Evolutionary conservation across 2,888 invertebrate species (phyloP).

Genomic region (Lasius platythorax): DNA sequence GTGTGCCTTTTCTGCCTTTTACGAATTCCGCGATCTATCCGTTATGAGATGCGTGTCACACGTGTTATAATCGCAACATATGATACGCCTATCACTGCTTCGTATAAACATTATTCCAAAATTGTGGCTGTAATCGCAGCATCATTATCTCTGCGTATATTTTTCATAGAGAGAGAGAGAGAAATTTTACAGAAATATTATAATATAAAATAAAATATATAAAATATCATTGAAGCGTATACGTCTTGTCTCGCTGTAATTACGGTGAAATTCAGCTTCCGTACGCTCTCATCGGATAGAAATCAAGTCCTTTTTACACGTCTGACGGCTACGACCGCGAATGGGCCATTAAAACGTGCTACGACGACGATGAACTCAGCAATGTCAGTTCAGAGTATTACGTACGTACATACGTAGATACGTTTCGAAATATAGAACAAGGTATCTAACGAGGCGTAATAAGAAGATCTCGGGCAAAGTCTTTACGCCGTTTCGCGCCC

Average conservation of each 20-base stretch:
- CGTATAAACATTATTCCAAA: not conserved
- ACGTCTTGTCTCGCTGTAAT: slow-evolving; percentile 18
- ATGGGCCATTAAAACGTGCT: slow-evolving; percentile 80
- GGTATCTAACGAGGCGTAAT: slow-evolving; percentile 79
- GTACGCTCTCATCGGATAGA: slow-evolving; percentile 52
- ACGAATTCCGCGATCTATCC: slow-evolving; percentile 69
- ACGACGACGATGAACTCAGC: slow-evolving; percentile 76
- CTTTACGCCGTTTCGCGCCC: slow-evolving; percentile 75
- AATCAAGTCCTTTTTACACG: slow-evolving; percentile 74
- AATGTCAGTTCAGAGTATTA: slow-evolving; percentile 69
- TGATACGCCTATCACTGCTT: not conserved
- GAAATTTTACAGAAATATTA: not conserved
- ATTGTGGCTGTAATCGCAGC: not conserved
- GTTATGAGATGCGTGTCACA: slow-evolving; percentile 75
- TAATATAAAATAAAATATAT: not conserved
- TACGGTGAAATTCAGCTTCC: slow-evolving; percentile 44
- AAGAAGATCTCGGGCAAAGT: slow-evolving; percentile 78
- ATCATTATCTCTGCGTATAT: not conserved
- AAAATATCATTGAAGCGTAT: not conserved
- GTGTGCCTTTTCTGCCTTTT: slow-evolving; percentile 53
- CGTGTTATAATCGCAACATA: slow-evolving; percentile 65
- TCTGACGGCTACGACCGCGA: slow-evolving; percentile 61
- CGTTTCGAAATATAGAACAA: slow-evolving; percentile 79
- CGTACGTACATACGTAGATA: slow-evolving; percentile 65
- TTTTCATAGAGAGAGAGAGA: not conserved